phyloP scores from a whole-genome alignment of 2,888 invertebrate species.

The Ernsta delagoae region DNA sequence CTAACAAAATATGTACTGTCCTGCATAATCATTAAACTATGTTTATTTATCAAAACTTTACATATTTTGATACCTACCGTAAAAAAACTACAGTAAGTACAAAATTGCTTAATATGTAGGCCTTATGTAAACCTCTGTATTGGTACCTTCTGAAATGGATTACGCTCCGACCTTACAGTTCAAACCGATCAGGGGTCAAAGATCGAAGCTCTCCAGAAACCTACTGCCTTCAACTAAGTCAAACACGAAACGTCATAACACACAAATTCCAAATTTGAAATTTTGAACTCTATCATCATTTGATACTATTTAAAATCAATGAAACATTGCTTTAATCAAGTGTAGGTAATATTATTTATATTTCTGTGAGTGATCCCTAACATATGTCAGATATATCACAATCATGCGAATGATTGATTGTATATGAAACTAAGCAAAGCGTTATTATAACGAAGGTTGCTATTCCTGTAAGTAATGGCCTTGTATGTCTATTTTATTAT shows the following conservation, averaged over 20 bases:
- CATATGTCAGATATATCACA: constrained; percentile 49
- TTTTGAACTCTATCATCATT: constrained; percentile 15
- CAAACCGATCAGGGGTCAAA: constrained; percentile 35
- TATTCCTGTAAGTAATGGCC: constrained; percentile 34
- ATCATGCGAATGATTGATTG: constrained; percentile 49
- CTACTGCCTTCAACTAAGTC: constrained; percentile 30
- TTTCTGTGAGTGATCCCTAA: constrained; percentile 43
- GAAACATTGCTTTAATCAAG: constrained; percentile 28
- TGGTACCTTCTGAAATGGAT: constrained; percentile 35
- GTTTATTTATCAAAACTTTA: too few species aligned
- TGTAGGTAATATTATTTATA: constrained; percentile 38
- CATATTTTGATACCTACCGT: too few species aligned
- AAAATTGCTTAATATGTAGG: background rate
- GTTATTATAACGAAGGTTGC: constrained; percentile 38
- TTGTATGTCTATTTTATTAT: constrained; percentile 28
- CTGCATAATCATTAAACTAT: too few species aligned
- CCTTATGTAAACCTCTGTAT: background rate
- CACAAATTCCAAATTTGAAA: constrained; percentile 10
- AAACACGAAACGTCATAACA: constrained; percentile 20
- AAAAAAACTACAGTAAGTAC: background rate
- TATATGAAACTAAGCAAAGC: constrained; percentile 25
- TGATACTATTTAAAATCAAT: constrained; percentile 16
- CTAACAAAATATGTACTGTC: too few species aligned
- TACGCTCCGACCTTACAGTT: constrained; percentile 34
- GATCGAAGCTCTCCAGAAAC: constrained; percentile 33